A percentile compares a stretch with the other conserved stretches of the same genome.
Conservation (phyloP, 2,888 invertebrate genomes). For the Spisula solida region DNA sequence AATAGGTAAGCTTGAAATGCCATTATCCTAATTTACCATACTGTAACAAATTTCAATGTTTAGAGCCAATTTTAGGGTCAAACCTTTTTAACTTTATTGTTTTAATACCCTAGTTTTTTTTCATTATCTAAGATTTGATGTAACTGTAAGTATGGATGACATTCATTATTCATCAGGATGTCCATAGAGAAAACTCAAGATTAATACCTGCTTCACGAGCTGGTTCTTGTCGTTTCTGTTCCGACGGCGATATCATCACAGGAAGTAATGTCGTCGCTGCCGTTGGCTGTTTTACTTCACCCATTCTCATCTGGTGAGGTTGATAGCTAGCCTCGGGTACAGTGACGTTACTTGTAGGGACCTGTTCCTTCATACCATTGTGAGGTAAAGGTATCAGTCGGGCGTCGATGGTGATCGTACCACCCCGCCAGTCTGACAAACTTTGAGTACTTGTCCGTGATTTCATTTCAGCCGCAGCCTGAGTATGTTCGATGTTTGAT, state of each 20-base stretch:
- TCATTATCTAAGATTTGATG: too few relatives aligned
- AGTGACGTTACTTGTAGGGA: slow-evolving; percentile 16
- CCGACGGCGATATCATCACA: slow-evolving; percentile 65
- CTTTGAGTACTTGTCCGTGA: slow-evolving; percentile 62
- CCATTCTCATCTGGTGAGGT: slow-evolving; percentile 25
- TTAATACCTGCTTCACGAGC: slow-evolving; percentile 57
- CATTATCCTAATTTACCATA: too few relatives aligned
- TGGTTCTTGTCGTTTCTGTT: slow-evolving; percentile 55
- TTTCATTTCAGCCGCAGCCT: slow-evolving; percentile 53
- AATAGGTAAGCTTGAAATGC: too few relatives aligned
- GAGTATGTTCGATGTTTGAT: slow-evolving; percentile 48
- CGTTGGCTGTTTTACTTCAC: slow-evolving; percentile 53
- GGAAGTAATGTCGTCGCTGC: slow-evolving; percentile 70
- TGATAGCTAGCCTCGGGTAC: slow-evolving; percentile 22
- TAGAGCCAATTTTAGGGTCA: too few relatives aligned
- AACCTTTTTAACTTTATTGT: too few relatives aligned
- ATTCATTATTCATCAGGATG: too few relatives aligned
- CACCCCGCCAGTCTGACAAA: slow-evolving; percentile 63
- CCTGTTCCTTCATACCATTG: slow-evolving; percentile 64
- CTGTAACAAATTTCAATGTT: too few relatives aligned
- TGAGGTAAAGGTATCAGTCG: slow-evolving; percentile 66
- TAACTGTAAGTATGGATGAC: too few relatives aligned
- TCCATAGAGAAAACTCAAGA: neutral
- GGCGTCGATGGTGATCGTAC: slow-evolving; percentile 67
- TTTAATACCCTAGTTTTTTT: too few relatives aligned